These are phyloP conservation scores for Eustalomyia histrio DNA, from an alignment of 2,888 invertebrate species.

Conservation along the genomic window DNA sequence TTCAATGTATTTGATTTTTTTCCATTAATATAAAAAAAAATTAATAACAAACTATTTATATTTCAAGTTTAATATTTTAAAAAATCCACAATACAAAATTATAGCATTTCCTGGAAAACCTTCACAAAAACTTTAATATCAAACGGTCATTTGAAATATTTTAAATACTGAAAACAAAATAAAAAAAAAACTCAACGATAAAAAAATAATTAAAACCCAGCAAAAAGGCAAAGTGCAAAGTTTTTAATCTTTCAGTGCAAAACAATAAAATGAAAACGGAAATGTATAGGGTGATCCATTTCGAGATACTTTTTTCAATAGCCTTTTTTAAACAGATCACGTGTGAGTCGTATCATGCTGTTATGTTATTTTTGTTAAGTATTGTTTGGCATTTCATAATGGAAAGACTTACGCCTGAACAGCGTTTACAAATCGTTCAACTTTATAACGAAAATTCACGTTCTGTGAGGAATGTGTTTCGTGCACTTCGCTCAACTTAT, in stretches of 20 bases:
- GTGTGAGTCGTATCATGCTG: no score
- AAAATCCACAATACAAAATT: not conserved
- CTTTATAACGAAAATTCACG: no score
- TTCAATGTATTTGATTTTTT: slow-evolving; percentile 20
- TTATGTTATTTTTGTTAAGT: no score
- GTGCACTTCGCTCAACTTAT: no score
- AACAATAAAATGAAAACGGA: slow-evolving; percentile 22
- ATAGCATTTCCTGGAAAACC: slow-evolving; percentile 30
- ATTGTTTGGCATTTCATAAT: no score
- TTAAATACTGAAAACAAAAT: not conserved
- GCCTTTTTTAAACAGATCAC: no score
- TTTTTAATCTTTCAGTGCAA: not conserved
- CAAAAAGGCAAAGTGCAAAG: slow-evolving; percentile 8
- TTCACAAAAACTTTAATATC: slow-evolving; percentile 17
- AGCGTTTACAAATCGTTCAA: no score
- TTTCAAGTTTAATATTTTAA: slow-evolving; percentile 29
- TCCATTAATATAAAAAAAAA: not conserved
- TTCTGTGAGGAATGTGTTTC: no score
- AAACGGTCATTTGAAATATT: slow-evolving; percentile 1
- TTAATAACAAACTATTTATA: slow-evolving; percentile 15
- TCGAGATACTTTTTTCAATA: no score
- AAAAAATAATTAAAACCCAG: not conserved
- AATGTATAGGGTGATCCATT: slow-evolving; percentile 22
- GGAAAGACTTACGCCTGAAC: no score
- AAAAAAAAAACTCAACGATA: not conserved